These are phyloP conservation scores for Galerucella calmariensis DNA, from an alignment of 2,888 invertebrate species.

Conservation along the genomic window DNA sequence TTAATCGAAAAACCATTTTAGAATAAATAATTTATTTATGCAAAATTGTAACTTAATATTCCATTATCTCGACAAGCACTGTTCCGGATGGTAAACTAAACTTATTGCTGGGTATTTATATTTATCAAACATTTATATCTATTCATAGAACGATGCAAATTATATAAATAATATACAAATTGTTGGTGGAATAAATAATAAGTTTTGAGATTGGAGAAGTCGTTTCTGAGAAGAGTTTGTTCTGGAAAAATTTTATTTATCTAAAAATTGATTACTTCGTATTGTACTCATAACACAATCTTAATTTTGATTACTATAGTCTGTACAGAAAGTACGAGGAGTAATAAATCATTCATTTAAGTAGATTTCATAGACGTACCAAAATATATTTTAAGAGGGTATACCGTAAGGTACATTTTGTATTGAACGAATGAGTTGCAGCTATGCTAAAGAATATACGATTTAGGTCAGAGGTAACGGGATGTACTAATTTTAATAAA, in stretches of 20 bases:
- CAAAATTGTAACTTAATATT: slow-evolving; percentile 8
- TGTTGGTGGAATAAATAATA: not conserved
- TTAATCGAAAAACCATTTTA: not conserved
- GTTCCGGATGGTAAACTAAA: slow-evolving; percentile 9
- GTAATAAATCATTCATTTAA: too few relatives aligned
- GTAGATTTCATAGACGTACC: too few relatives aligned
- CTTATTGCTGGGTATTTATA: not conserved
- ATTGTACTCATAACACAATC: not conserved
- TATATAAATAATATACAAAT: not conserved
- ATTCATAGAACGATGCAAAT: slow-evolving; percentile 4
- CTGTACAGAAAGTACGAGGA: too few relatives aligned
- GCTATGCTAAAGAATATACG: too few relatives aligned
- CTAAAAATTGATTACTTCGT: not conserved
- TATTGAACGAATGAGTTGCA: too few relatives aligned
- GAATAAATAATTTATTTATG: slow-evolving; percentile 1
- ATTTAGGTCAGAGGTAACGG: too few relatives aligned
- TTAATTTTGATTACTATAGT: not conserved
- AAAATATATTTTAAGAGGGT: too few relatives aligned
- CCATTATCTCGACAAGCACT: not conserved
- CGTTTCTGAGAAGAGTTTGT: not conserved
- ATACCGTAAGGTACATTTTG: too few relatives aligned
- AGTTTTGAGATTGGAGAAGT: not conserved
- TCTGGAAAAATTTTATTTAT: not conserved
- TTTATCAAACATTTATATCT: slow-evolving; percentile 4
- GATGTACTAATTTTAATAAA: too few relatives aligned